Evolutionary conservation across 2,888 invertebrate genomes (phyloP).

Genomic region (Ophraella communa): DNA sequence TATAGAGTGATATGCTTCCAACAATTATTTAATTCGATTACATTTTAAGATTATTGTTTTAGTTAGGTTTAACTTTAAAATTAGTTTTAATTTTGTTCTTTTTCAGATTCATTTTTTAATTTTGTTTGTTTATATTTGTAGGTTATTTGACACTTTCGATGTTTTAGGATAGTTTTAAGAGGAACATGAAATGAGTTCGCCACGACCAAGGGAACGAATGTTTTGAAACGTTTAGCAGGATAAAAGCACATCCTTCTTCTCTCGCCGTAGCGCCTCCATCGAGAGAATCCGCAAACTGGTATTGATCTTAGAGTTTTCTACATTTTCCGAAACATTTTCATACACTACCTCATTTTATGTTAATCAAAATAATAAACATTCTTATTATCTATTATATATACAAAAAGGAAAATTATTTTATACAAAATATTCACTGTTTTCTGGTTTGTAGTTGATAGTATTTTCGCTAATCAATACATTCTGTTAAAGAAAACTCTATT

Average conservation of each 20-base stretch:
- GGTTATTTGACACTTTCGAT: slow-evolving; percentile 40
- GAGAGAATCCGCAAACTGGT: slow-evolving; percentile 2
- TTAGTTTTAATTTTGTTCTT: slow-evolving; percentile 31
- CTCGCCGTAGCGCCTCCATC: slow-evolving; percentile 33
- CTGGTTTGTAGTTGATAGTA: too few species aligned
- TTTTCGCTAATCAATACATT: not conserved
- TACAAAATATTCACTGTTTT: too few species aligned
- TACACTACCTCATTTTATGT: too few species aligned
- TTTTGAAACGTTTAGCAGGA: slow-evolving; percentile 18
- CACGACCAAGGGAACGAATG: slow-evolving; percentile 32
- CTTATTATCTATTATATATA: too few species aligned
- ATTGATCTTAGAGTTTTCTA: slow-evolving; percentile 5
- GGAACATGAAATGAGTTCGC: slow-evolving; percentile 32
- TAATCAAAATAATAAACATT: too few species aligned
- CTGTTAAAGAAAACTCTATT: not conserved
- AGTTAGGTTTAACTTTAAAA: slow-evolving; percentile 26
- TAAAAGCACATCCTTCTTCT: slow-evolving; percentile 24
- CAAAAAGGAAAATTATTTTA: too few species aligned
- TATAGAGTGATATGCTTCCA: slow-evolving; percentile 40
- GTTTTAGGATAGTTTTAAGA: slow-evolving; percentile 33
- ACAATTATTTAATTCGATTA: slow-evolving; percentile 36
- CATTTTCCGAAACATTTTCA: not conserved
- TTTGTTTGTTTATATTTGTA: slow-evolving; percentile 30
- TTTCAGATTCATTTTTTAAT: slow-evolving; percentile 35
- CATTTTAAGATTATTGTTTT: slow-evolving; percentile 32